A percentile compares a stretch with the other conserved stretches of the same genome.
Evolutionary conservation across 2,888 invertebrate species (phyloP).

Genomic region (Heliconius erato): DNA sequence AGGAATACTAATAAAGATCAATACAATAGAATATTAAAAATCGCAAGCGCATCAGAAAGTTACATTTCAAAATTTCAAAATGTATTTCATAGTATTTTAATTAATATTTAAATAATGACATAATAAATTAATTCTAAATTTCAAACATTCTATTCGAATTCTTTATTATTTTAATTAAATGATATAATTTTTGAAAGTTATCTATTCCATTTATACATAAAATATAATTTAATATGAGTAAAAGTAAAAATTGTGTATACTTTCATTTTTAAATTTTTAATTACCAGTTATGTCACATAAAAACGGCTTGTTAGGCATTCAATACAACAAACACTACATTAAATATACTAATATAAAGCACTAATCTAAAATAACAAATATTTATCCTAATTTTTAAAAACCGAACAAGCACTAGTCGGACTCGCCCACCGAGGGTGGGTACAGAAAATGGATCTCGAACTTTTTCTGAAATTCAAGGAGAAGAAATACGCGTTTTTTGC

Average conservation of each 20-base stretch:
- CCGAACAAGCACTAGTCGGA: too few species aligned
- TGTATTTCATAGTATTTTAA: neutral
- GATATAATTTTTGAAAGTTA: conserved; percentile 5
- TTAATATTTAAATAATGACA: neutral
- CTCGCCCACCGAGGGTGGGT: too few species aligned
- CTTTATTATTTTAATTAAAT: neutral
- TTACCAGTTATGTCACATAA: neutral
- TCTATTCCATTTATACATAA: neutral
- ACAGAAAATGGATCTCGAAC: too few species aligned
- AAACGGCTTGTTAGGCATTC: too few species aligned
- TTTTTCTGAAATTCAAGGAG: too few species aligned
- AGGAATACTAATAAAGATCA: neutral
- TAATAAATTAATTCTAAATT: too few species aligned
- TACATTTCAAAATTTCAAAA: neutral
- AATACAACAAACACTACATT: too few species aligned
- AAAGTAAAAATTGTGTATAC: neutral
- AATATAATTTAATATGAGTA: neutral
- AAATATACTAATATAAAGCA: too few species aligned
- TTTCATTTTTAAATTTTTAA: neutral
- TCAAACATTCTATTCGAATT: neutral
- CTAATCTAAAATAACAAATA: too few species aligned
- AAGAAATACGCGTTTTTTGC: too few species aligned
- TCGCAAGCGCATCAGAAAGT: neutral
- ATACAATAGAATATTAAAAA: neutral
- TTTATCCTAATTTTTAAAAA: too few species aligned